Evolutionary conservation across 2,888 invertebrate species (phyloP).

Genomic region (Chymomyza caudatula): DNA sequence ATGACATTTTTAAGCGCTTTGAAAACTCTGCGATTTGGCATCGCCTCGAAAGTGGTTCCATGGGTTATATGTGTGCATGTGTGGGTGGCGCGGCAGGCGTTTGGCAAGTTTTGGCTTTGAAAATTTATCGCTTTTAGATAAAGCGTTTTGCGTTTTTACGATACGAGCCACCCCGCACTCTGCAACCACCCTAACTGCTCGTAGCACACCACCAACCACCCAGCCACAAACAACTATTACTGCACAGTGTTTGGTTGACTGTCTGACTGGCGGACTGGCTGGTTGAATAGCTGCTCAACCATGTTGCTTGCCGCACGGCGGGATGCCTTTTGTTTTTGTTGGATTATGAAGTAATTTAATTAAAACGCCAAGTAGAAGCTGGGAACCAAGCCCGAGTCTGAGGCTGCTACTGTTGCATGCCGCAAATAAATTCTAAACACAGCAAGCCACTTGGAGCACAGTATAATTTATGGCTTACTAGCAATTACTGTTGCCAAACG

Average conservation of each 20-base stretch:
- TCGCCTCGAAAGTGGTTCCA: conserved; percentile 10
- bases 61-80: background rate
- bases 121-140: conserved; percentile 71
- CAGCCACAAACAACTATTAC: conserved; percentile 1
- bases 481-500: background rate
- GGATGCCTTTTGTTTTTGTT: conserved; percentile 13
- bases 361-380: conserved; percentile 40
- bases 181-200: background rate
- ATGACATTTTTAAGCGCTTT: no score
- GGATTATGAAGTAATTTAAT: conserved; percentile 63
- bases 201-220: background rate
- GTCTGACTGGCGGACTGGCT: background rate
- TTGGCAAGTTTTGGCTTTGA: conserved; percentile 40
- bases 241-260: background rate
- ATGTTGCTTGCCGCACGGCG: conserved; percentile 29
- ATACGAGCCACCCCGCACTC: conserved; percentile 39
- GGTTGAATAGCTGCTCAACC: conserved; percentile 27
- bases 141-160: conserved; percentile 69
- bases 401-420: background rate
- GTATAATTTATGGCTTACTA: background rate
- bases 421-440: conserved; percentile 37
- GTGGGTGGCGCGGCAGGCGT: conserved; percentile 21
- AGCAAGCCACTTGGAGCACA: background rate
- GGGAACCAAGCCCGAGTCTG: background rate
- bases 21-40: no score